Evolutionary conservation across 2,113 vertebrate species (phyloP).

Genomic region (Carlito syrichta): DNA sequence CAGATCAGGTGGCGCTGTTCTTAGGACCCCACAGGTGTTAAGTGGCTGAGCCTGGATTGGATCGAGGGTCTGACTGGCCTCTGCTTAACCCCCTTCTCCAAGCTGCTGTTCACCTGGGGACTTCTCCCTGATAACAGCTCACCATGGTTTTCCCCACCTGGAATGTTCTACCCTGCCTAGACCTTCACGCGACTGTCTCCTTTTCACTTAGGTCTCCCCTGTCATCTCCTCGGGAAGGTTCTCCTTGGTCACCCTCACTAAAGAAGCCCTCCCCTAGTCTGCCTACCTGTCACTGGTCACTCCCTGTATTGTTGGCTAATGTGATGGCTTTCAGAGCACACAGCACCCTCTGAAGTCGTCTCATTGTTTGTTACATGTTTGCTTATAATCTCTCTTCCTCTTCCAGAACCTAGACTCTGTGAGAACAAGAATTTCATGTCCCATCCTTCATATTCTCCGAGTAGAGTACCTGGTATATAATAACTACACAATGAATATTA

Average conservation of each 20-base stretch:
- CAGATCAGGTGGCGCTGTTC: background rate
- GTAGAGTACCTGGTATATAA: too few species aligned
- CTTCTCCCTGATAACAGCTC: background rate
- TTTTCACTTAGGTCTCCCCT: background rate
- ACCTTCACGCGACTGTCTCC: background rate
- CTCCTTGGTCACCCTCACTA: background rate
- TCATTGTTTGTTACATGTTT: background rate
- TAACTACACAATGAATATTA: background rate
- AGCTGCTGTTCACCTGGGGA: background rate
- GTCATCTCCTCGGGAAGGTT: background rate
- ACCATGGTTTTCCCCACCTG: background rate
- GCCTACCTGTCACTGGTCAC: background rate
- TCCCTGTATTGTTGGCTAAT: rapidly evolving
- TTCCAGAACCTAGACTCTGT: background rate
- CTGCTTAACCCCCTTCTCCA: background rate
- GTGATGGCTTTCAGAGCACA: background rate
- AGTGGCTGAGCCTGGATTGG: background rate
- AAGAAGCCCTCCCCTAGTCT: background rate
- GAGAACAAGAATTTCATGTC: background rate
- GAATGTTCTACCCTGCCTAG: background rate
- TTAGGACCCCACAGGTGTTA: background rate
- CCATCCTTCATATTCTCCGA: background rate
- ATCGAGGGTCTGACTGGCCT: background rate
- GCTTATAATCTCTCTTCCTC: background rate
- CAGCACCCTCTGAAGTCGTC: background rate